Evolutionary conservation across 2,113 vertebrate genomes (phyloP), one percentile per base, ranked within the genome.

Genomic region (Ellobius talpinus): DNA sequence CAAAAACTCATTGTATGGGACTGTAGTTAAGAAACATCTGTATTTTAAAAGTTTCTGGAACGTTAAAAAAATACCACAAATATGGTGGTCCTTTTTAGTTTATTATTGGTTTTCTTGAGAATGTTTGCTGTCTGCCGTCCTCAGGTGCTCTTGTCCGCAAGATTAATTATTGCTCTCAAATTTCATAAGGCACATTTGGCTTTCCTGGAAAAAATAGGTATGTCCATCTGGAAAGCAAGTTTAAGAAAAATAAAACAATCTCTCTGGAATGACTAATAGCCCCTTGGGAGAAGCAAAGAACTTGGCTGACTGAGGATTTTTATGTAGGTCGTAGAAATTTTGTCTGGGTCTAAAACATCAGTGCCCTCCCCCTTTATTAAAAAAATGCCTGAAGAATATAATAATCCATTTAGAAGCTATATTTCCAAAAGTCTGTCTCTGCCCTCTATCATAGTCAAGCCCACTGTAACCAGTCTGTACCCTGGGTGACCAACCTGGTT

Each of bases 131-230:
- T 87, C 26, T 73, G 26, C 61, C 58, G 86, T 45, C 73, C 47
- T 65, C 84, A 79, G 61, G 70, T 63, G 36, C 66, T 70, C 58
- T 94, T n/a, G 58, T n/a, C 58, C 23, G 29, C 39, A 73, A 96
- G 96, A 95, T 96, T 94, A 93, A 97, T 86, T 96, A 90, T 96
- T 87, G n/a, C 42, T 95, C 91, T 97, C 91, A 12, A 95, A 90
- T 97, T 96, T 97, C 96, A 93, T 93, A 96, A 96, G 68, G 90
- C 89, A 96, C 88, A 96, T 96, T 98, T 98, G 96, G 95, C 73
- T 97, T 96, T 97, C 95, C 94, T 97, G 88, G 90, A 96, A 96
- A 96, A 7, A 23, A 96, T 95, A 77, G 47, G 19, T 94, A 78
- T 87, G 93, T 91, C 89, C 93, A 97, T 95, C 92, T 97, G 95